Conservation (phyloP, 2,113 vertebrate genomes). For the Tragelaphus imberbis region DNA sequence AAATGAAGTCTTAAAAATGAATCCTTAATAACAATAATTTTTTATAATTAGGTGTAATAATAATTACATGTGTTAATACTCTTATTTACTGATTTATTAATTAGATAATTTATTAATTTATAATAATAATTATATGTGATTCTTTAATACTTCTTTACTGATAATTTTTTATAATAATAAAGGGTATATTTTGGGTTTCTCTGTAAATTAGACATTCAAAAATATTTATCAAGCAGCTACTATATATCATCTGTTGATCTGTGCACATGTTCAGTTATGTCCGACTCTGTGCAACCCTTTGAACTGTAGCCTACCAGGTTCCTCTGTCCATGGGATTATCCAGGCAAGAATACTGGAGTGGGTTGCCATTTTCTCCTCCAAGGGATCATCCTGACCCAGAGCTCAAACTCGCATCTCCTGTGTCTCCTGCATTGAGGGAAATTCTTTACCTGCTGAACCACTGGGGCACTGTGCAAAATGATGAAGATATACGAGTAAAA, state of each 20-base stretch:
- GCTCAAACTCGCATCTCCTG: not conserved
- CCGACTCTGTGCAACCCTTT: not conserved
- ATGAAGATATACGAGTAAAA: not conserved
- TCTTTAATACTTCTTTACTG: not conserved
- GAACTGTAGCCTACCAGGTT: not conserved
- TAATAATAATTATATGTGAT: not conserved
- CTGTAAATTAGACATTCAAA: not conserved
- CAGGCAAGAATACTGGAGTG: not conserved
- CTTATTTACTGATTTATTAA: not conserved
- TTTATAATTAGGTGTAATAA: not conserved
- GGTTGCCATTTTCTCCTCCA: not conserved
- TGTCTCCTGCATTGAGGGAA: not conserved
- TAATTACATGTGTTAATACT: not conserved
- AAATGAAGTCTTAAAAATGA: not conserved
- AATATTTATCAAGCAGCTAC: not conserved
- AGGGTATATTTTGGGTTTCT: not conserved
- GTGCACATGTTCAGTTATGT: not conserved
- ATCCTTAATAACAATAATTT: not conserved
- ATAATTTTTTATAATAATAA: not conserved
- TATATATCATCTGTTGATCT: not conserved
- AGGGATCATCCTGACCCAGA: not conserved
- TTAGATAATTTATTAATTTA: not conserved
- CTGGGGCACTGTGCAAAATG: not conserved
- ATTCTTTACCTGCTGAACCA: not conserved
- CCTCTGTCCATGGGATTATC: not conserved